These are phyloP conservation scores for Mola mola DNA, from an alignment of 2,113 vertebrate genomes.

Conservation along the genomic window DNA sequence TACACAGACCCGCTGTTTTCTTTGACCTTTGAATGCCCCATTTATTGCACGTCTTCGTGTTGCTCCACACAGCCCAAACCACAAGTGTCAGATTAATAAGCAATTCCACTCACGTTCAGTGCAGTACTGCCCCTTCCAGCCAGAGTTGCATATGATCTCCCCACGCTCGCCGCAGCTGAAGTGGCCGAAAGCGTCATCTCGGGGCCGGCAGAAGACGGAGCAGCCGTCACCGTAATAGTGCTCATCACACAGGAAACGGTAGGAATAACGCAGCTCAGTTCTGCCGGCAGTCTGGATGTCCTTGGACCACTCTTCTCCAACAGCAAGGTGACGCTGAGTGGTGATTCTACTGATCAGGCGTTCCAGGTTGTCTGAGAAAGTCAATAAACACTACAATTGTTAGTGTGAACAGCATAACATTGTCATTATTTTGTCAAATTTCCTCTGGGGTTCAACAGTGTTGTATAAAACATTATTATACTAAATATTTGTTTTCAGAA, in stretches of 20 bases:
- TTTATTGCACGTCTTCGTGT: slow-evolving; percentile 1
- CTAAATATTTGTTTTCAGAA: no score
- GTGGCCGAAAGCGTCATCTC: slow-evolving; percentile 96
- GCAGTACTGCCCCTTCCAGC: slow-evolving; percentile 98
- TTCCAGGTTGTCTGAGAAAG: slow-evolving; percentile 89
- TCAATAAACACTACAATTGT: background rate
- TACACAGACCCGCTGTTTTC: background rate
- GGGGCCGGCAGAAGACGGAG: slow-evolving; percentile 94
- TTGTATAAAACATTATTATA: no score
- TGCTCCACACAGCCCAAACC: background rate
- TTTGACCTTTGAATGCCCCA: background rate
- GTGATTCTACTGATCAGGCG: slow-evolving; percentile 94
- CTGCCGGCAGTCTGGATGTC: slow-evolving; percentile 90
- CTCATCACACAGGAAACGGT: slow-evolving; percentile 95
- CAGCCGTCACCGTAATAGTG: slow-evolving; percentile 98
- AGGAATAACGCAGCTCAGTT: slow-evolving; percentile 95
- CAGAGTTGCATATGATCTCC: slow-evolving; percentile 95
- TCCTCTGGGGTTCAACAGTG: no score
- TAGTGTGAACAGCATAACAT: background rate
- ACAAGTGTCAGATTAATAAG: slow-evolving; percentile 3
- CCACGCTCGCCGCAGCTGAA: slow-evolving; percentile 96
- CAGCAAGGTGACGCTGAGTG: slow-evolving; percentile 93
- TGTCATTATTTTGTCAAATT: no score
- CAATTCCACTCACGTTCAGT: slow-evolving; percentile 89
- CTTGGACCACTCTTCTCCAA: slow-evolving; percentile 96